phyloP scores from a whole-genome alignment of 2,888 invertebrate genomes.

The Drosophila kuntzei region DNA sequence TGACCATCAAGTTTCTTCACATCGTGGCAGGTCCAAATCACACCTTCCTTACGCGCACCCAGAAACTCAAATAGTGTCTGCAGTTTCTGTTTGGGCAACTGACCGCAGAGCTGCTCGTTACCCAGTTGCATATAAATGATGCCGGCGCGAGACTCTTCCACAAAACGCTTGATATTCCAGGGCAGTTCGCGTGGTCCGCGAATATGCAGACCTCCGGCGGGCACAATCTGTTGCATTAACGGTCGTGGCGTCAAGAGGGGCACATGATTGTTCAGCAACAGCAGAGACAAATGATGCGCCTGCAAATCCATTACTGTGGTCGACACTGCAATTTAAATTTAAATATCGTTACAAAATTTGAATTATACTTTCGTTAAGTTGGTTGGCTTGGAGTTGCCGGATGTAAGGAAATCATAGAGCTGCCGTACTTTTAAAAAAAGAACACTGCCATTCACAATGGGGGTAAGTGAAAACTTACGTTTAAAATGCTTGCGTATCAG shows the following conservation, averaged over 20 bases:
- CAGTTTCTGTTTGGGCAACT: slow-evolving; percentile 83
- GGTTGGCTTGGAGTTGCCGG: background rate
- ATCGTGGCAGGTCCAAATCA: slow-evolving; percentile 86
- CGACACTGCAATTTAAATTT: slow-evolving; percentile 30
- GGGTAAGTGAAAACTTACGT: slow-evolving; percentile 55
- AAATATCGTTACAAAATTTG: background rate
- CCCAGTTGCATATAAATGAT: slow-evolving; percentile 86
- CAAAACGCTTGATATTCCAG: slow-evolving; percentile 84
- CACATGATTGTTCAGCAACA: slow-evolving; percentile 86
- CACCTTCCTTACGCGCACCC: slow-evolving; percentile 82
- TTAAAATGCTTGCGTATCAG: slow-evolving; percentile 82
- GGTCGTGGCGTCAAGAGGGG: slow-evolving; percentile 86
- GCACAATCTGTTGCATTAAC: slow-evolving; percentile 85
- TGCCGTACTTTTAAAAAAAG: no score
- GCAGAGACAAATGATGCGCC: slow-evolving; percentile 85
- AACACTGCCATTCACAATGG: slow-evolving; percentile 20
- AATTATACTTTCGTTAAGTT: slow-evolving; percentile 7
- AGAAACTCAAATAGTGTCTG: slow-evolving; percentile 83
- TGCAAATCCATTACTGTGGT: slow-evolving; percentile 84
- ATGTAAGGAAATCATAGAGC: no score
- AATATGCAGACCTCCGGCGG: slow-evolving; percentile 87
- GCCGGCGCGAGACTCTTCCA: slow-evolving; percentile 85
- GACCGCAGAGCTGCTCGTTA: slow-evolving; percentile 84
- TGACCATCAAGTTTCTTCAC: slow-evolving; percentile 79
- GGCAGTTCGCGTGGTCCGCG: slow-evolving; percentile 83